These are phyloP conservation scores for Chelonoidis abingdonii DNA, from an alignment of 2,113 vertebrate species.

Conservation along the genomic window DNA sequence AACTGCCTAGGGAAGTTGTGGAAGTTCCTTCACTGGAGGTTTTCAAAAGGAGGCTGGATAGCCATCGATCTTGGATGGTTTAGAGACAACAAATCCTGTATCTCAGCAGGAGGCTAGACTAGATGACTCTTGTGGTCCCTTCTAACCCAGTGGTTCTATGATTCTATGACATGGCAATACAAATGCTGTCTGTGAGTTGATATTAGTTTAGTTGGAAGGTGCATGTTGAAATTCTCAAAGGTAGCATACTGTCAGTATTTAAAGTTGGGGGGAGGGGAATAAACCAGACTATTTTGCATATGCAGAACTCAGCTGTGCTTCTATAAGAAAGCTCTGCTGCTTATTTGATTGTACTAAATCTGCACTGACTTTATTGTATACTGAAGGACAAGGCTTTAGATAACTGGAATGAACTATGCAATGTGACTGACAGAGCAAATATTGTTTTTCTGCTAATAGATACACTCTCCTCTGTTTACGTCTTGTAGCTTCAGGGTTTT, in stretches of 20 bases:
- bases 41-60: not conserved
- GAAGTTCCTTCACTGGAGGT: not conserved
- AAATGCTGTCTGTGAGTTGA: not conserved
- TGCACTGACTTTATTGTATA: not conserved
- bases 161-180: rapidly evolving
- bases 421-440: not conserved
- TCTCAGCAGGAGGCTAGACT: not conserved
- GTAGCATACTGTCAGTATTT: not conserved
- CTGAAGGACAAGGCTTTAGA: not conserved
- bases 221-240: not conserved
- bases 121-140: not conserved
- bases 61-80: not conserved
- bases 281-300: not conserved
- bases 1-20: not conserved
- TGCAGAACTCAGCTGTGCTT: not conserved
- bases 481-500: not conserved
- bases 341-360: conserved; percentile 7
- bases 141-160: not conserved
- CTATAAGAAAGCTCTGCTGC: not conserved
- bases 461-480: not conserved
- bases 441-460: not conserved
- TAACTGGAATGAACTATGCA: not conserved
- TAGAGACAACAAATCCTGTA: not conserved
- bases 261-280: not conserved
- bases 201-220: not conserved